Percentiles rank a stretch among this genome's conserved stretches.
Conservation (phyloP, 2,888 invertebrate species). For the Temnothorax rugatulus region DNA sequence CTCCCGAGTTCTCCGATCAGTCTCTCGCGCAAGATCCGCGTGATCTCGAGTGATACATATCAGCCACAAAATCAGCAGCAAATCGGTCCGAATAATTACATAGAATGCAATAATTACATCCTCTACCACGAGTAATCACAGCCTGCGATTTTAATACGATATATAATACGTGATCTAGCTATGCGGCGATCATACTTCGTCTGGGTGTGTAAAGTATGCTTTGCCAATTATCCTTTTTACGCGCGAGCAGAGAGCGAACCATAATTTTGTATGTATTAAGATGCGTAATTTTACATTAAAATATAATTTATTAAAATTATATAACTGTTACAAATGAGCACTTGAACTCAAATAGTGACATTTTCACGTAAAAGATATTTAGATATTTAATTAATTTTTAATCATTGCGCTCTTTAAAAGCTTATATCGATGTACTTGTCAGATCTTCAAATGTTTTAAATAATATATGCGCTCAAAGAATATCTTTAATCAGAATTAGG, state of each 20-base stretch:
- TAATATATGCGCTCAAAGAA: not conserved
- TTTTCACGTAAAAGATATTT: not conserved
- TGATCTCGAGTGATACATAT: conserved; percentile 21
- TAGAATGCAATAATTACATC: conserved; percentile 57
- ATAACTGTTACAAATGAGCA: not conserved
- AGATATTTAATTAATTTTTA: conserved; percentile 21
- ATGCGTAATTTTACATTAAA: conserved; percentile 6
- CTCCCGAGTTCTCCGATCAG: conserved; percentile 33
- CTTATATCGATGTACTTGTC: not conserved
- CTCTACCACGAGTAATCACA: conserved; percentile 41
- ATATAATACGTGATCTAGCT: conserved; percentile 54
- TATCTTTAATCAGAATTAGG: not conserved
- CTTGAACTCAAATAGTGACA: not conserved
- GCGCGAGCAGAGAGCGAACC: conserved; percentile 38
- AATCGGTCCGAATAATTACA: conserved; percentile 38
- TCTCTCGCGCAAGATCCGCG: not conserved
- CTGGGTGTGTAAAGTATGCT: conserved; percentile 70
- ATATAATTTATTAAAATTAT: not conserved
- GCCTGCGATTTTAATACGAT: conserved; percentile 57
- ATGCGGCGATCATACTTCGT: conserved; percentile 61
- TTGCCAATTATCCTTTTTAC: conserved; percentile 65
- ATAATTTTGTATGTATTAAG: conserved; percentile 8
- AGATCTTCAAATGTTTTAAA: not conserved
- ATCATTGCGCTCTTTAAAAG: conserved; percentile 4
- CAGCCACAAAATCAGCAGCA: conserved; percentile 10